A percentile compares a stretch with the other conserved stretches of the same genome.
These are phyloP conservation scores for Macroramphosus scolopax DNA, from an alignment of 2,797 vertebrate genomes.

Conservation along the genomic window DNA sequence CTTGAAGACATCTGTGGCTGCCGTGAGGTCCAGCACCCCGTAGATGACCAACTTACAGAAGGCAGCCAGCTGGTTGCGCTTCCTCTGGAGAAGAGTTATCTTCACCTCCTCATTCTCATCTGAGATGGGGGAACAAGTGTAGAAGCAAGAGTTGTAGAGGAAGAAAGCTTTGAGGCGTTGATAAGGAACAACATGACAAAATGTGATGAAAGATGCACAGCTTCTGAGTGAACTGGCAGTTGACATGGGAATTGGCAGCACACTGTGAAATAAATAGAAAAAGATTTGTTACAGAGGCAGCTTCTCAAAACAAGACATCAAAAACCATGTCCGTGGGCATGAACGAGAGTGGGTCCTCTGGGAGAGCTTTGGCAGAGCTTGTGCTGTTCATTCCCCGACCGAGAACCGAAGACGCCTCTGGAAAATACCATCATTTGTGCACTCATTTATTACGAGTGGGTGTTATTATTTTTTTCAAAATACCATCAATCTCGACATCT, in stretches of 20 bases:
- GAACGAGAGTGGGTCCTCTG: slow-evolving; percentile 6
- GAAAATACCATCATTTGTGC: neutral
- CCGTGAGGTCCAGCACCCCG: slow-evolving; percentile 80
- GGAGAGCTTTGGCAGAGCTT: slow-evolving; percentile 15
- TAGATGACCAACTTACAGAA: slow-evolving; percentile 88
- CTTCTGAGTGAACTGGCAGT: neutral
- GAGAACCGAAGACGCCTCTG: slow-evolving; percentile 4
- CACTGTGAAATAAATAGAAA: slow-evolving; percentile 22
- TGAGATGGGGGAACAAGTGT: slow-evolving; percentile 2
- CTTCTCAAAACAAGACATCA: slow-evolving; percentile 33
- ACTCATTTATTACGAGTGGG: slow-evolving; percentile 5
- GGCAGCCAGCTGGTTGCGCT: slow-evolving; percentile 82
- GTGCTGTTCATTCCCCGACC: slow-evolving; percentile 15
- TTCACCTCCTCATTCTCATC: slow-evolving; percentile 68
- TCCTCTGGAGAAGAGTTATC: slow-evolving; percentile 73
- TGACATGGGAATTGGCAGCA: slow-evolving; percentile 16
- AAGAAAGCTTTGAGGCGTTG: slow-evolving; percentile 3
- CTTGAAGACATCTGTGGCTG: slow-evolving; percentile 85
- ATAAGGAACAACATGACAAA: slow-evolving; percentile 8
- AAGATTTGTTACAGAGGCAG: slow-evolving; percentile 10
- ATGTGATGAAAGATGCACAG: neutral
- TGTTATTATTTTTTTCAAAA: neutral
- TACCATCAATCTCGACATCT: slow-evolving; percentile 45
- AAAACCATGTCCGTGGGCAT: slow-evolving; percentile 19
- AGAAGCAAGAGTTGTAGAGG: too few relatives aligned